Percentiles rank a stretch among this genome's conserved stretches.
These are phyloP conservation scores for Archips xylosteana DNA, from an alignment of 2,888 invertebrate genomes.

Conservation along the genomic window DNA sequence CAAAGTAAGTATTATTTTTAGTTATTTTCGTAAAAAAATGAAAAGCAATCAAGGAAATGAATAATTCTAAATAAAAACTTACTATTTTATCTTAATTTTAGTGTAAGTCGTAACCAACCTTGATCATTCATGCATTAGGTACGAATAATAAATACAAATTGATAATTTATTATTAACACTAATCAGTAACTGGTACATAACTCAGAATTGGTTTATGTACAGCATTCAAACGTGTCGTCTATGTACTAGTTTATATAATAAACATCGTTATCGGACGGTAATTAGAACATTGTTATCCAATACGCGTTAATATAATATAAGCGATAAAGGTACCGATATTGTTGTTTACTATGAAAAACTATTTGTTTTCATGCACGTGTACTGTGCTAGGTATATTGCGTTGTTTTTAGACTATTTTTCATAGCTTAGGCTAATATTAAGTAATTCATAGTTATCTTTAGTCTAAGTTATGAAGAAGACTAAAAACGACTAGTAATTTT, in stretches of 20 bases:
- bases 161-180: neutral
- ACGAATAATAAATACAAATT: neutral
- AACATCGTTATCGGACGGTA: constrained; percentile 30
- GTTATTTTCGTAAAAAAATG: too few species aligned
- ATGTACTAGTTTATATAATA: constrained; percentile 27
- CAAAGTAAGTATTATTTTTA: too few species aligned
- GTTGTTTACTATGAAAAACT: constrained; percentile 38
- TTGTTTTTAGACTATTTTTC: too few species aligned
- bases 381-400: neutral
- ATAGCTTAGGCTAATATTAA: too few species aligned
- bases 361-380: constrained; percentile 33
- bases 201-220: constrained; percentile 2
- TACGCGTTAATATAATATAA: constrained; percentile 30
- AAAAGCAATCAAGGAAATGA: too few species aligned
- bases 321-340: constrained; percentile 36
- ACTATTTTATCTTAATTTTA: neutral
- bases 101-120: neutral
- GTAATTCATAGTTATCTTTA: too few species aligned
- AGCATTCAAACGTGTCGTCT: constrained; percentile 27
- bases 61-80: too few species aligned
- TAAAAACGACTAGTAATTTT: too few species aligned
- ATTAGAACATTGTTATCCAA: constrained; percentile 41
- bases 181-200: neutral
- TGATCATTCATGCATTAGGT: too few species aligned
- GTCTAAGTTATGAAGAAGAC: too few species aligned